Evolutionary conservation across 2,113 vertebrate species (phyloP).

Genomic region (Scomber japonicus): DNA sequence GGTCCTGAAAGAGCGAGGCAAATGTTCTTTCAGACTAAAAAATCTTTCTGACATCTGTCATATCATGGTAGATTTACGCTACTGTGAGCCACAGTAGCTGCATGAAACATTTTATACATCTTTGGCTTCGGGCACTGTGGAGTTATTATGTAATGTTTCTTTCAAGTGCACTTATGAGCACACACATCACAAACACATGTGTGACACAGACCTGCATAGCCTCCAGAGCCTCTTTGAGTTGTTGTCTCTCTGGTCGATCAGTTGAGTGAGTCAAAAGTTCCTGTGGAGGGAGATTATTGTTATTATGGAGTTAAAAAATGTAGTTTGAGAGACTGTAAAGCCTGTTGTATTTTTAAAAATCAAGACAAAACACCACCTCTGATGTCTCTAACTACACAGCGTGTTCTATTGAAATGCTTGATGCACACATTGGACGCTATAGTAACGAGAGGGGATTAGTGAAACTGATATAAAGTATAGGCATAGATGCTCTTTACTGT

Average conservation of each 20-base stretch:
- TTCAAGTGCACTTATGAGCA: neutral
- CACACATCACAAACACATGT: neutral
- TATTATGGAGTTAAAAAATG: neutral
- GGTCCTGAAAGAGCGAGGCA: slow-evolving; percentile 84
- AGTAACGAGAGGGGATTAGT: neutral
- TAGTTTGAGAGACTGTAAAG: neutral
- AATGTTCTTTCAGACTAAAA: neutral
- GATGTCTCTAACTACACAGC: neutral
- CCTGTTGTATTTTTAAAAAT: too few species aligned
- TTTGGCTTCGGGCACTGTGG: neutral
- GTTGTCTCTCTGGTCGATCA: slow-evolving; percentile 92
- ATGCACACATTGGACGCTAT: neutral
- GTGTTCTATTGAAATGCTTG: too few species aligned
- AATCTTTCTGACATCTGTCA: slow-evolving; percentile 54
- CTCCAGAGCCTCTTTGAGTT: slow-evolving; percentile 95
- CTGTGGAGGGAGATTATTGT: slow-evolving; percentile 72
- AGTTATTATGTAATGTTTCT: slow-evolving; percentile 13
- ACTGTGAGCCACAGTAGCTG: slow-evolving; percentile 24
- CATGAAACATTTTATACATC: slow-evolving; percentile 23
- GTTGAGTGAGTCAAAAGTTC: slow-evolving; percentile 94
- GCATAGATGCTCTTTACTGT: slow-evolving; percentile 21
- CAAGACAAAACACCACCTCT: neutral
- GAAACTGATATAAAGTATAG: neutral
- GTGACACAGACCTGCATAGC: slow-evolving; percentile 92
- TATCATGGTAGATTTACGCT: slow-evolving; percentile 7